These are phyloP conservation scores for Ia io DNA, from an alignment of 2,113 vertebrate species.

Conservation along the genomic window DNA sequence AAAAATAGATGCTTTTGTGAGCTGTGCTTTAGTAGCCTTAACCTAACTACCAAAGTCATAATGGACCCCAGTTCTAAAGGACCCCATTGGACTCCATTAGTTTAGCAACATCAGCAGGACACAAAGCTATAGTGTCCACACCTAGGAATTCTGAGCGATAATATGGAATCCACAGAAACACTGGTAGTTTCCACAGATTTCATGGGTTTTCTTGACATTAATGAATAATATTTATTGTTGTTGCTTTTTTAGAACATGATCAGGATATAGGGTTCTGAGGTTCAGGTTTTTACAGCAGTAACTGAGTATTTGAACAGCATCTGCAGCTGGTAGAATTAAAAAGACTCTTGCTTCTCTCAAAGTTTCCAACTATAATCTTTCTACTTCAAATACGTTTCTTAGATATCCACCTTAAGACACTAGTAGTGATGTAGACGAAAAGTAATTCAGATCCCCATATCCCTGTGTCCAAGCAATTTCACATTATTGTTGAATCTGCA, in stretches of 20 bases:
- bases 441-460: conserved; percentile 66
- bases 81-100: conserved; percentile 48
- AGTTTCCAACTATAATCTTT: neutral
- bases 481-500: conserved; percentile 71
- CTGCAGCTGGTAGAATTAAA: conserved; percentile 46
- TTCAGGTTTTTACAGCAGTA: neutral
- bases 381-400: conserved; percentile 20
- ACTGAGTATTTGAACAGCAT: conserved; percentile 2
- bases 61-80: conserved; percentile 49
- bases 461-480: conserved; percentile 72
- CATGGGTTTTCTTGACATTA: neutral
- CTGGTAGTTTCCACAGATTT: neutral
- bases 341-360: conserved; percentile 6
- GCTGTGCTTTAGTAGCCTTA: conserved; percentile 58
- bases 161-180: neutral
- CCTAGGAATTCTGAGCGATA: neutral
- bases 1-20: conserved; percentile 49
- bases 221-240: conserved; percentile 12
- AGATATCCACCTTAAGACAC: conserved; percentile 77
- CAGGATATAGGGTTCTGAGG: neutral
- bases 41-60: conserved; percentile 28
- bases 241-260: conserved; percentile 32
- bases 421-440: conserved; percentile 40
- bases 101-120: neutral
- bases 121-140: neutral